Conservation (phyloP, 2,113 vertebrate genomes). For the Hypomesus transpacificus region DNA sequence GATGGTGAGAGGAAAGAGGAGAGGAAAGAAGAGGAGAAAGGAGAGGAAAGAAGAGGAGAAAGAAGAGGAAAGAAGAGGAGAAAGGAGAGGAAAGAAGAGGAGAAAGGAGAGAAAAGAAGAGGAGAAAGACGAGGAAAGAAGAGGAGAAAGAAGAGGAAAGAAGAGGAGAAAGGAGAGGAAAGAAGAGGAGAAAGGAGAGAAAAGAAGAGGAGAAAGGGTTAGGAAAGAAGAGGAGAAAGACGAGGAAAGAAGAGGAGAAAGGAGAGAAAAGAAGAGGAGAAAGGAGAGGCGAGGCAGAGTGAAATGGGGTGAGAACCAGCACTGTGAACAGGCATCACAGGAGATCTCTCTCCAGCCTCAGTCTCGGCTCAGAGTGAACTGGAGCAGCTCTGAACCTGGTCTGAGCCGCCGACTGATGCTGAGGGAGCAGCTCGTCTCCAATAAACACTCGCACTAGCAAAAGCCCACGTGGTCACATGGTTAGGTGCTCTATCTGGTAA, state of each 20-base stretch:
- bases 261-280: slow-evolving; percentile 25
- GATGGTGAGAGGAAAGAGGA: slow-evolving; percentile 11
- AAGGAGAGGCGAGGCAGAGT: slow-evolving; percentile 35
- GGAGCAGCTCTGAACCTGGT: slow-evolving; percentile 8
- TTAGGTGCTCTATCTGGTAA: background rate
- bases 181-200: slow-evolving; percentile 1
- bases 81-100: slow-evolving; percentile 22
- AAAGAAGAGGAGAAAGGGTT: slow-evolving; percentile 29
- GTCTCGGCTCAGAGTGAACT: slow-evolving; percentile 38
- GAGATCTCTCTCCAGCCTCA: slow-evolving; percentile 9
- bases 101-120: slow-evolving; percentile 16
- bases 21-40: slow-evolving; percentile 25
- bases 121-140: no score
- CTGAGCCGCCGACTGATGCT: slow-evolving; percentile 36
- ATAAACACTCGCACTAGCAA: no score
- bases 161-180: slow-evolving; percentile 21
- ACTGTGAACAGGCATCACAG: slow-evolving; percentile 37
- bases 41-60: slow-evolving; percentile 27
- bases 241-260: slow-evolving; percentile 6
- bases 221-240: no score
- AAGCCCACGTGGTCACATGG: no score
- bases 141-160: slow-evolving; percentile 17
- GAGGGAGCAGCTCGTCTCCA: no score
- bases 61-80: slow-evolving; percentile 8
- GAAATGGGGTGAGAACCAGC: slow-evolving; percentile 42